Base-by-base conservation (phyloP, 2,113 vertebrate species). In the Amphiprion percula region DNA sequence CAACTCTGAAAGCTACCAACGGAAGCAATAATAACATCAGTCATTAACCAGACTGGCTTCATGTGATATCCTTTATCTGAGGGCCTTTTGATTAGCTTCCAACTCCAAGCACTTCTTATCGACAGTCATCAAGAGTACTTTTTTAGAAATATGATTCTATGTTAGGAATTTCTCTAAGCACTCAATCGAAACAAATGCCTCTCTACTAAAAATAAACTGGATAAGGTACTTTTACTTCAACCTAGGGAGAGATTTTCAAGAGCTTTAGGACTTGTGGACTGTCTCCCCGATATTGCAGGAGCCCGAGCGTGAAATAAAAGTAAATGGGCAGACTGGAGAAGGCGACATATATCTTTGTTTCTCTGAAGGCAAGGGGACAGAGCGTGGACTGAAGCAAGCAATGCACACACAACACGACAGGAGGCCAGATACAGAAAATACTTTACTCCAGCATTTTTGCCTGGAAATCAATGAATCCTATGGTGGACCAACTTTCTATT, bases 301-400 rank as follows among this genome's bases (percentile, higher is more conserved):
- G 82, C 91, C 90, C 63, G 15, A 89, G 92, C 80, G 80, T 92
- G 90, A 93, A 93, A 92, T 90, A 90, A 92, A 92, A 92, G 86
- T 91, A 93, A 92, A 94, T 90, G 87, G 88, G 75, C 78, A 88
- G 86, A 82, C 77, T 79, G 85, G 79, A 87, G 87, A 80, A 76
- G 83, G 89, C 74, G 70, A 91, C 87, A 93, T 91, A 93, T 84
- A 91, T 94, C 87, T 86, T 90, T 62, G 87, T 92, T 90, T 91
- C 88, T 91, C 80, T 88, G 89, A 91, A 82, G 88, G 88, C 83
- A 59, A 82, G 46, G 88, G 86, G 82, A 93, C 87, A 70, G 49
- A 87, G 78, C 19, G 30, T 54, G 81, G 82, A 86, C 82, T 41
- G 24, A 83, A 83, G 79, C 82, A 47, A 58, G 68, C 63, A 56